Conservation (phyloP, 92 coral and sea anemone genomes). For the Plumapathes pennacea region DNA sequence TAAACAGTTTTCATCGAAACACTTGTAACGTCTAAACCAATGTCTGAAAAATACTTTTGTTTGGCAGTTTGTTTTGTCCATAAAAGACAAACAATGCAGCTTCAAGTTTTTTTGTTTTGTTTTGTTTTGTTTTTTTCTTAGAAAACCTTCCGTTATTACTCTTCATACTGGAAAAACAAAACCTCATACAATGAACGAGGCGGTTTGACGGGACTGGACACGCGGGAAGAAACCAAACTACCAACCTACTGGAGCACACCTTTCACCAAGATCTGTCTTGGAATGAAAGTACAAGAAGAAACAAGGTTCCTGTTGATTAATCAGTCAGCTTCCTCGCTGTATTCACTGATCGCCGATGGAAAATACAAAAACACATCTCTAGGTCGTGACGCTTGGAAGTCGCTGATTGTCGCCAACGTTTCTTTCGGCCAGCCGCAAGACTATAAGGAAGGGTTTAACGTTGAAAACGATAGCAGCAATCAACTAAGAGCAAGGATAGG, state of each 20-base stretch:
- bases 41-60: too few relatives aligned
- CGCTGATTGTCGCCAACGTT: constrained; percentile 17
- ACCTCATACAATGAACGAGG: constrained; percentile 23
- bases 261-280: constrained; percentile 39
- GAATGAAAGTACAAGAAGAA: constrained; percentile 33
- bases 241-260: constrained; percentile 39
- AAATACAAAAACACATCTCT: constrained; percentile 16
- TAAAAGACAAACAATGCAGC: too few relatives aligned
- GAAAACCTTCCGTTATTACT: constrained; percentile 39
- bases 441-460: constrained; percentile 46
- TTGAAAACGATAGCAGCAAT: too few relatives aligned
- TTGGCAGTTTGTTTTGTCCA: too few relatives aligned
- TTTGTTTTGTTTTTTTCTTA: too few relatives aligned
- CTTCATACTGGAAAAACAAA: constrained; percentile 53
- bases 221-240: constrained; percentile 52
- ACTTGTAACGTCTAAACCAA: too few relatives aligned
- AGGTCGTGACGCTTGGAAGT: constrained; percentile 52
- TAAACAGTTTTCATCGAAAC: too few relatives aligned
- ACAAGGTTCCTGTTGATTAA: constrained; percentile 22
- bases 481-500: too few relatives aligned
- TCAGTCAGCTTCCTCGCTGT: constrained; percentile 38
- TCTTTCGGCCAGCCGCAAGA: constrained; percentile 39
- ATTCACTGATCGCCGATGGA: constrained; percentile 48
- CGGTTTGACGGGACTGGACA: constrained; percentile 31
- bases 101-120: too few relatives aligned